Evolutionary conservation across 2,113 vertebrate species (phyloP).

Genomic region (Poicephalus gulielmi): DNA sequence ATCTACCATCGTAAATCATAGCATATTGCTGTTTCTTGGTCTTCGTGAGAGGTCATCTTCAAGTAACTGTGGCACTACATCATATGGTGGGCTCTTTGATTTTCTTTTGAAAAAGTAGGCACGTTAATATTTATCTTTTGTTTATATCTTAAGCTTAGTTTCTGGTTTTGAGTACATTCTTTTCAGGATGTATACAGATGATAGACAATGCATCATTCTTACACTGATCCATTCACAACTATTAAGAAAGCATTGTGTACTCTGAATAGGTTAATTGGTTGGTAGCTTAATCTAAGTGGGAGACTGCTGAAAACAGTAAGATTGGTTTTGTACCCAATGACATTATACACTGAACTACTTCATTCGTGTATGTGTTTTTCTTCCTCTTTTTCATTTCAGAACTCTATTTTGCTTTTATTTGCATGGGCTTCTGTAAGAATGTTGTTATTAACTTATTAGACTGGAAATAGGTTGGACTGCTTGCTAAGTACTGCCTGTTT

Average conservation of each 20-base stretch:
- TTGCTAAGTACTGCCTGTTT: slow-evolving; percentile 23
- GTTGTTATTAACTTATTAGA: slow-evolving; percentile 36
- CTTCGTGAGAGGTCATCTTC: slow-evolving; percentile 14
- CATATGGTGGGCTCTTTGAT: neutral
- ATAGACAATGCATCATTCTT: neutral
- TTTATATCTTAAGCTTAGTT: neutral
- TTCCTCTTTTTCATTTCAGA: slow-evolving; percentile 47
- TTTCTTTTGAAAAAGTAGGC: neutral
- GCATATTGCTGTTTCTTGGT: slow-evolving; percentile 4
- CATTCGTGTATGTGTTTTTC: neutral
- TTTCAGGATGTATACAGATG: neutral
- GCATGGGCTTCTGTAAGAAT: neutral
- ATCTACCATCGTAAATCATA: slow-evolving; percentile 43
- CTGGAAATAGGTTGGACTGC: neutral
- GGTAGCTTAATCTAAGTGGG: slow-evolving; percentile 28
- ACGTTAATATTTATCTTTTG: slow-evolving; percentile 20
- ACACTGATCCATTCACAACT: neutral
- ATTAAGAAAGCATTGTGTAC: neutral
- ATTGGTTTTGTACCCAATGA: neutral
- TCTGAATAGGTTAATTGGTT: slow-evolving; percentile 30
- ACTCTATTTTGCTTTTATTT: slow-evolving; percentile 46
- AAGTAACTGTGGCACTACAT: neutral
- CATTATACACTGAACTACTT: slow-evolving; percentile 19
- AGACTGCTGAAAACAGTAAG: slow-evolving; percentile 31
- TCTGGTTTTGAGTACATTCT: neutral